Evolutionary conservation across 1,140 invertebrate species (phyloP).

Genomic region (Eubasilissa regina): DNA sequence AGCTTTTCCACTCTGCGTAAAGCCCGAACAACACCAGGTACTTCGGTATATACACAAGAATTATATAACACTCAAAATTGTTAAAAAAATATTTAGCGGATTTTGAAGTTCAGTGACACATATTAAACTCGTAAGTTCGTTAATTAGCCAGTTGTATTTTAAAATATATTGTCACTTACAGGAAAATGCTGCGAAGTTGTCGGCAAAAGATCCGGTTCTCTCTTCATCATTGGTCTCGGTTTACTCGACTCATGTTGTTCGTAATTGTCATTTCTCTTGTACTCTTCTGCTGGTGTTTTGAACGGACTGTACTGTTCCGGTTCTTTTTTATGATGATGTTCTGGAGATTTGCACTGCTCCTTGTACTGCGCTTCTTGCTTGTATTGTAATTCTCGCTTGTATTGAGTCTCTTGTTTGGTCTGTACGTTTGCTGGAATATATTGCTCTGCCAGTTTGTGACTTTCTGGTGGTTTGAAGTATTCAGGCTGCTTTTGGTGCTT

Average conservation of each 20-base stretch:
- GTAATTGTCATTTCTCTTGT: constrained; percentile 26
- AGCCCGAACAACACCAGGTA: no score
- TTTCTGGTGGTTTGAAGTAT: constrained; percentile 47
- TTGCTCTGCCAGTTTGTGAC: constrained; percentile 21
- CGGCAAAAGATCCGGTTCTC: constrained; percentile 55
- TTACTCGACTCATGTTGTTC: constrained; percentile 42
- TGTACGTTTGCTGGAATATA: constrained; percentile 12
- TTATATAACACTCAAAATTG: no score
- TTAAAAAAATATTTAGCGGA: no score
- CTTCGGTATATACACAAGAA: no score
- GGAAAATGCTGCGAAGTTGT: constrained; percentile 57
- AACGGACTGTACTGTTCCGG: constrained; percentile 31
- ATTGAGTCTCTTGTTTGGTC: constrained; percentile 26
- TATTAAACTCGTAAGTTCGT: no score
- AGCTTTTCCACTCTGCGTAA: no score
- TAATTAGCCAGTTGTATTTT: no score
- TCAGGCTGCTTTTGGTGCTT: constrained; percentile 56
- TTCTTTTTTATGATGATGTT: constrained; percentile 49
- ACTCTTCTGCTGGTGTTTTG: constrained; percentile 19
- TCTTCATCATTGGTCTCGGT: constrained; percentile 50
- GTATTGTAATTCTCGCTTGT: constrained; percentile 6
- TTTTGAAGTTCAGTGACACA: no score
- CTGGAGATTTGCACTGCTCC: constrained; percentile 48
- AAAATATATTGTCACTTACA: constrained; percentile 43
- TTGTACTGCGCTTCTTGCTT: constrained; percentile 18